Evolutionary conservation across 2,888 invertebrate genomes (phyloP).

Genomic region (Parnassius apollo): DNA sequence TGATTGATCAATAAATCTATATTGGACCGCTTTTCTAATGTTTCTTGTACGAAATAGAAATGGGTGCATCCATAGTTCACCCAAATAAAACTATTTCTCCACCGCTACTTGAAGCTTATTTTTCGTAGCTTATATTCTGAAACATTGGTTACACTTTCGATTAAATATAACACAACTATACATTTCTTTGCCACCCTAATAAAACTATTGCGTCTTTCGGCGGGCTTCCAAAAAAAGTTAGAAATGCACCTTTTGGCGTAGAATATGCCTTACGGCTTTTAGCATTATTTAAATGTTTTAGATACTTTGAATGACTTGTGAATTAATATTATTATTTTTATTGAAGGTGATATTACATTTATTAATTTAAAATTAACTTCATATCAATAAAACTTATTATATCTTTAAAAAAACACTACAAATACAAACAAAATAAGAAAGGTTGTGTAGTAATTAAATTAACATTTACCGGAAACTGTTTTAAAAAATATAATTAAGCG

Average conservation of each 20-base stretch:
- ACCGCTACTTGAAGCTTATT: neutral
- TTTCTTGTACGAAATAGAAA: conserved; percentile 26
- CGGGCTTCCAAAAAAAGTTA: too few species aligned
- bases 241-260: too few species aligned
- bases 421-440: conserved; percentile 13
- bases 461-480: conserved; percentile 3
- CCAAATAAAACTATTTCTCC: conserved; percentile 1
- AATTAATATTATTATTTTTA: too few species aligned
- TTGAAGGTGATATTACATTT: too few species aligned
- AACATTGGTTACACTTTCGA: neutral
- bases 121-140: conserved; percentile 8
- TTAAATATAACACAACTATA: too few species aligned
- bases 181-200: too few species aligned
- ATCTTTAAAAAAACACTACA: conserved; percentile 6
- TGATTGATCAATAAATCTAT: conserved; percentile 27
- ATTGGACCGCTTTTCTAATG: conserved; percentile 29
- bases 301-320: too few species aligned
- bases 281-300: too few species aligned
- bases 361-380: conserved; percentile 2
- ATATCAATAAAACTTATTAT: conserved; percentile 27
- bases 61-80: conserved; percentile 33
- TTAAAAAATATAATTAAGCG: neutral
- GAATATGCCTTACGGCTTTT: too few species aligned
- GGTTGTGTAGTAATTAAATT: conserved; percentile 19
- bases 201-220: too few species aligned